phyloP scores from a whole-genome alignment of 2,113 vertebrate species.

The Picathartes gymnocephalus region DNA sequence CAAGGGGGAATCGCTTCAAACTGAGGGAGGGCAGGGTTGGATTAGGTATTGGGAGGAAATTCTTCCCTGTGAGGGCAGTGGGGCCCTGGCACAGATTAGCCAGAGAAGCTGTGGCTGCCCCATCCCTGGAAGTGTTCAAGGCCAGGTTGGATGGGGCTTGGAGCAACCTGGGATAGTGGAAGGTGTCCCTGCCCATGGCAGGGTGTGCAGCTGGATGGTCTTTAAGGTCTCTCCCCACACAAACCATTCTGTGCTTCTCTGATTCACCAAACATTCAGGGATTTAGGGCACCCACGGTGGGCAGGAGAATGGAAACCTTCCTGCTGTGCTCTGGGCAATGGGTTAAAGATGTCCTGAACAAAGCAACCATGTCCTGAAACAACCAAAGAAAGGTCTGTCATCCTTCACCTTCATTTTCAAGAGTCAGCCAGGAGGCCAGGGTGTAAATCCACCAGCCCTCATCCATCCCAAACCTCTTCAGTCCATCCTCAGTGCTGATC shows the following conservation, averaged over 20 bases:
- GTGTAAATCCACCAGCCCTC: background rate
- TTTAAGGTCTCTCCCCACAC: background rate
- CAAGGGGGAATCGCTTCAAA: background rate
- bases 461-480: background rate
- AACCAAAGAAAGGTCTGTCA: background rate
- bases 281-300: rapidly evolving
- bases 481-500: background rate
- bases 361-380: background rate
- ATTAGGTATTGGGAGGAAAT: background rate
- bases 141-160: rapidly evolving
- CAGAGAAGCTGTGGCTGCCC: background rate
- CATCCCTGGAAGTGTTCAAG: background rate
- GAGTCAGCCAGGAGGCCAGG: background rate
- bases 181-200: background rate
- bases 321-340: background rate
- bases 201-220: background rate
- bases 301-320: background rate
- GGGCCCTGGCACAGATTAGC: background rate
- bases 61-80: too few relatives aligned
- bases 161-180: background rate
- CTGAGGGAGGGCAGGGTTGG: background rate
- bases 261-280: background rate
- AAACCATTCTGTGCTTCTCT: background rate
- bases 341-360: background rate
- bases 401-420: background rate